Conservation (phyloP, 2,888 invertebrate genomes). For the Lysandra bellargus region DNA sequence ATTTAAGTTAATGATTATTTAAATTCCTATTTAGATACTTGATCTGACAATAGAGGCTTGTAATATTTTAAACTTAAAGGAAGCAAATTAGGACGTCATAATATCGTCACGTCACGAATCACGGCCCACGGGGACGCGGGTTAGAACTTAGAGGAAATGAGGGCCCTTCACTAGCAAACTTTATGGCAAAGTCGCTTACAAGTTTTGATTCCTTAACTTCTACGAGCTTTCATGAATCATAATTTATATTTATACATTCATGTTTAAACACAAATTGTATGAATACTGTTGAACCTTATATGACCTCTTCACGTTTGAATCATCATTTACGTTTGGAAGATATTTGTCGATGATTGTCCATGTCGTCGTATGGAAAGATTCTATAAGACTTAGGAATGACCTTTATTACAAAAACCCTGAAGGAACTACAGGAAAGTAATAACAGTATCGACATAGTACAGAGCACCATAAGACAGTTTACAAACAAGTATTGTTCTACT, state of each 20-base stretch:
- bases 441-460: not conserved
- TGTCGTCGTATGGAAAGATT: not conserved
- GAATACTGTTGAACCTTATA: not conserved
- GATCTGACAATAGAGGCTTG: not conserved
- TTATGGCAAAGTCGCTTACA: not conserved
- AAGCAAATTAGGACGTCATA: not conserved
- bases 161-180: constrained; percentile 18
- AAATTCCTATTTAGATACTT: not conserved
- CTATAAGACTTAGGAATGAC: no score
- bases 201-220: constrained; percentile 6
- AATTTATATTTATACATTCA: not conserved
- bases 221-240: not conserved
- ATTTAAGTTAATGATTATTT: not conserved
- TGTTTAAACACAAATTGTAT: not conserved
- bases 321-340: not conserved
- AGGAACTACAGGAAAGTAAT: not conserved
- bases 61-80: not conserved
- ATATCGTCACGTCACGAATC: not conserved
- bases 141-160: not conserved
- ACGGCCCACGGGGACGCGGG: not conserved
- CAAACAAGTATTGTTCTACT: constrained; percentile 39
- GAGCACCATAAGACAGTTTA: constrained; percentile 7
- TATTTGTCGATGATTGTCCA: not conserved
- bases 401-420: not conserved
- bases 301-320: not conserved